phyloP scores from a whole-genome alignment of 2,797 vertebrate genomes.

The Urosaurus nigricauda region DNA sequence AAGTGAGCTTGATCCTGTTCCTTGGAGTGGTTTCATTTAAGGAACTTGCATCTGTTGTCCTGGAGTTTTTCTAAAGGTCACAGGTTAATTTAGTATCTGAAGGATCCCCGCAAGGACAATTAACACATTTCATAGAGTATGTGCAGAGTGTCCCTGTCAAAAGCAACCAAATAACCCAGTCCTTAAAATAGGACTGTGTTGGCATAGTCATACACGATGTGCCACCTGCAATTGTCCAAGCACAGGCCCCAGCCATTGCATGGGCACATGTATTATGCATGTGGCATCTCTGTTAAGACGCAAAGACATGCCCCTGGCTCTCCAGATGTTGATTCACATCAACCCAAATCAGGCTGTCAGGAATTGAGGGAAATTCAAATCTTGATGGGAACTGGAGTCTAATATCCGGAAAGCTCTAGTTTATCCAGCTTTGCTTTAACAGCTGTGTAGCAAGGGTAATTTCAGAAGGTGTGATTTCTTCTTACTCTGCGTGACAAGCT shows the following conservation, averaged over 20 bases:
- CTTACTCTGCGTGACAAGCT: too few relatives aligned
- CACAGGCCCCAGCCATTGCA: not conserved
- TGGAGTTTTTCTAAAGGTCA: constrained; percentile 20
- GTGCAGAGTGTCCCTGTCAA: not conserved
- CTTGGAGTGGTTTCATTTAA: constrained; percentile 17
- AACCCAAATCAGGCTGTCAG: too few relatives aligned
- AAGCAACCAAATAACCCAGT: not conserved
- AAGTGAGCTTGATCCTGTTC: not conserved
- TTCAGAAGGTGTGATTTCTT: too few relatives aligned
- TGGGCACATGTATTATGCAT: not conserved
- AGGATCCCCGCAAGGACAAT: constrained; percentile 20
- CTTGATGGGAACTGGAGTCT: not conserved
- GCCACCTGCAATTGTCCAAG: not conserved
- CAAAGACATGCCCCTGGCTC: not conserved
- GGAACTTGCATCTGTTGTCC: constrained; percentile 15
- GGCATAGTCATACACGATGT: too few relatives aligned
- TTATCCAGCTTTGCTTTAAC: not conserved
- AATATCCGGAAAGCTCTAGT: not conserved
- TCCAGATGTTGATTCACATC: too few relatives aligned
- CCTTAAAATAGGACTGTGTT: not conserved
- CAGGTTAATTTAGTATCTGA: constrained; percentile 17
- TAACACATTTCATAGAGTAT: not conserved
- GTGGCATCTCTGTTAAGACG: not conserved
- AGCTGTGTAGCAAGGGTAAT: too few relatives aligned
- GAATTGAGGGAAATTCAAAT: too few relatives aligned